Base-by-base conservation (phyloP, 2,113 vertebrate species). In the Nycticryphes semicollaris region DNA sequence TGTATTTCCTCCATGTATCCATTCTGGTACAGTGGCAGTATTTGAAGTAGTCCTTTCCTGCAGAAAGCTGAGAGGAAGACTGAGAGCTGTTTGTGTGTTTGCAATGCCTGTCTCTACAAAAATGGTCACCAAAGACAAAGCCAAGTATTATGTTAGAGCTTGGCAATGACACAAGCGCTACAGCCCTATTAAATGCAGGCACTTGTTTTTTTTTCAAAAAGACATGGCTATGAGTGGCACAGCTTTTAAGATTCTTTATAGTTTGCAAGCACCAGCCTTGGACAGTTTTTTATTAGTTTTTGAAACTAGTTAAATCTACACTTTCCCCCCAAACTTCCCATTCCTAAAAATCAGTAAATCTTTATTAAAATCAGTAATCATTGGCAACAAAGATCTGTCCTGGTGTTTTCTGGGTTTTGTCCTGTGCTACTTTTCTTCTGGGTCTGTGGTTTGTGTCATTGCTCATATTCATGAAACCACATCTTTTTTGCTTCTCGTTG, bases 81-180 rank as follows among this genome's bases (percentile, higher is more conserved):
- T 95, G 88, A 94, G 90, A 93, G 83, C 89, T 90, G 86, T 94
- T 84, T 96, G 90, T 94, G 69, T 79, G 81, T 92, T 90, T 89
- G 84, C 47, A 88, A 74, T 93, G 94, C 92, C 73, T 74, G 78
- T 87, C 89, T 96, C 57, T 81, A 78, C 86, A 72, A 54, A 84
- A 96, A 91, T 80, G 15, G 20, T 93, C 84, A 83, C 92, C 56
- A 68, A 69, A 95, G 90, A 97, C 96, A 97, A 97, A 97, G 94
- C 89, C 68, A 78, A 92, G 90, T 92, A 97, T 97, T 97, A 83
- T 97, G 33, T 77, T 89, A 47, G 80, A 72, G 23, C 54, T 96
- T 97, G 97, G 97, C 96, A 95, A 33, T 73, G 92, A 21, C 63
- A 72, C 85, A 93, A 83, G 80, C 5, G 4, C 91, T 82, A 37